Conservation (phyloP, 2,888 invertebrate genomes). For the Leucophenga maculata region DNA sequence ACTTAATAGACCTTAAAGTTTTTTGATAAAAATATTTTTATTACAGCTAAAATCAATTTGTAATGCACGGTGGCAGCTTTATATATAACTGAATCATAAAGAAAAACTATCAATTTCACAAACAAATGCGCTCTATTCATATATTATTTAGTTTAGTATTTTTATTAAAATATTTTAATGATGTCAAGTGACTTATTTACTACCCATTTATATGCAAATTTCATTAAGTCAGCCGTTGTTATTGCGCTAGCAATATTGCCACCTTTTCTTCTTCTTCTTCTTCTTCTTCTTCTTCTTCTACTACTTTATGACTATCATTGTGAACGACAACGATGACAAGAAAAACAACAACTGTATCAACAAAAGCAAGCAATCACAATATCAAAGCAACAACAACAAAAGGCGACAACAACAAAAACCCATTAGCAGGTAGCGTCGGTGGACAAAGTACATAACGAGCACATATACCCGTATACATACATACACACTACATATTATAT, state of each 20-base stretch:
- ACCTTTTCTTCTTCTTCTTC: too few relatives aligned
- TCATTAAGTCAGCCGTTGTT: background rate
- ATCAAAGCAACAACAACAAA: conserved; percentile 18
- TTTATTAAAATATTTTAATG: background rate
- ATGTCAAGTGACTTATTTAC: background rate
- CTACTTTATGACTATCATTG: conserved; percentile 34
- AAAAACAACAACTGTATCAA: conserved; percentile 26
- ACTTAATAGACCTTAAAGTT: too few relatives aligned
- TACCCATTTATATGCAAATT: conserved; percentile 4
- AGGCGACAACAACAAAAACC: background rate
- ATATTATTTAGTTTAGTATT: background rate
- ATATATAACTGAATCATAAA: too few relatives aligned
- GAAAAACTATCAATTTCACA: too few relatives aligned
- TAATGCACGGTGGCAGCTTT: too few relatives aligned
- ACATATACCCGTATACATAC: too few relatives aligned
- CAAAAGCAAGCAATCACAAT: background rate
- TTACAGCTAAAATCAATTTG: too few relatives aligned
- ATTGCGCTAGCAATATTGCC: too few relatives aligned
- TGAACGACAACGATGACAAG: conserved; percentile 27
- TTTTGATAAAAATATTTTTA: too few relatives aligned
- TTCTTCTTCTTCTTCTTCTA: too few relatives aligned
- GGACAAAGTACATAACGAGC: background rate
- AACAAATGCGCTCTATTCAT: too few relatives aligned
- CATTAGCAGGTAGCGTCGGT: background rate
- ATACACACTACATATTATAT: background rate